Conservation (phyloP, 2,113 vertebrate genomes). For the Rhadina sibilatrix region DNA sequence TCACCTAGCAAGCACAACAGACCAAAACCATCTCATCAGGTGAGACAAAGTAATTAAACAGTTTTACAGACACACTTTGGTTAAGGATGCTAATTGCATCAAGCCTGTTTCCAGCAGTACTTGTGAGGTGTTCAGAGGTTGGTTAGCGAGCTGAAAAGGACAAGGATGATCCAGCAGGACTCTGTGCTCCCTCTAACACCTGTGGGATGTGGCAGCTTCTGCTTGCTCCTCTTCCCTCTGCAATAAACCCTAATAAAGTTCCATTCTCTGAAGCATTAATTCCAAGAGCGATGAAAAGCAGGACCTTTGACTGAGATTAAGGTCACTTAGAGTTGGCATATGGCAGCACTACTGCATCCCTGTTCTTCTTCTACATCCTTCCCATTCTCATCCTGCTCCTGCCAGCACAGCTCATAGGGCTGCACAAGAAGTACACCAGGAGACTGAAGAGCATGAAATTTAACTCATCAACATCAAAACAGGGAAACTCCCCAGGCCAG, state of each 20-base stretch:
- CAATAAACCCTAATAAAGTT: neutral
- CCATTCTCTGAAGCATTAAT: neutral
- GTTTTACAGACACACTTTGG: neutral
- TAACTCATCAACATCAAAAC: neutral
- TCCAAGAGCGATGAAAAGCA: neutral
- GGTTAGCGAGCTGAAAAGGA: neutral
- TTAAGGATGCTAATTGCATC: neutral
- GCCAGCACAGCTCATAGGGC: fast-evolving
- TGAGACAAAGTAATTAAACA: neutral
- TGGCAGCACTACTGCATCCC: fast-evolving
- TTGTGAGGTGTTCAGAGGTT: neutral
- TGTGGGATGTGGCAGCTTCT: neutral
- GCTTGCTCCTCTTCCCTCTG: neutral
- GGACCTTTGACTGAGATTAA: neutral
- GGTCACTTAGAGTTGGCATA: neutral
- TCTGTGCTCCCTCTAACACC: neutral
- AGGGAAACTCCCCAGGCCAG: neutral
- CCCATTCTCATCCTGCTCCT: neutral
- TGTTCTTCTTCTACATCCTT: neutral
- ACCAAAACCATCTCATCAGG: neutral
- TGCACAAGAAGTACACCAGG: neutral
- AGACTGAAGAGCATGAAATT: neutral
- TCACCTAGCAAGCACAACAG: neutral
- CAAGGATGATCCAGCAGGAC: neutral
- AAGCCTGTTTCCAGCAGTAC: neutral